These are phyloP conservation scores for Nematostella vectensis DNA, from an alignment of 92 coral and sea anemone species.

Conservation along the genomic window DNA sequence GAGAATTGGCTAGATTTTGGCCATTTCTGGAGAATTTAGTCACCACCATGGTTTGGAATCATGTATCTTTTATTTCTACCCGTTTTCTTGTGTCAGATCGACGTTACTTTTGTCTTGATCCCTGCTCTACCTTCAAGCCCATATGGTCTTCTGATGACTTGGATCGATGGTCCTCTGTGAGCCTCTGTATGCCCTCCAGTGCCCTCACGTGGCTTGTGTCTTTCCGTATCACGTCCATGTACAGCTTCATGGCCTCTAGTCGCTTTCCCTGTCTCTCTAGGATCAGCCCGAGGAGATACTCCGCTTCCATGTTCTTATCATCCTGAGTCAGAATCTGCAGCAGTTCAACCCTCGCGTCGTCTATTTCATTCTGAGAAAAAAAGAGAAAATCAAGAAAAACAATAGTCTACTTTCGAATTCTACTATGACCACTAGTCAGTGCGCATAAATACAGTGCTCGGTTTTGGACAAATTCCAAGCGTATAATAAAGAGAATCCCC, in stretches of 20 bases:
- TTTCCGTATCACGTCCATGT: conserved; percentile 27
- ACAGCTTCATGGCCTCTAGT: conserved; percentile 29
- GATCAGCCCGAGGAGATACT: conserved; percentile 41
- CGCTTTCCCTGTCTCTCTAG: conserved; percentile 35
- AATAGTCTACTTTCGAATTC: not conserved
- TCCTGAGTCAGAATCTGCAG: conserved; percentile 33
- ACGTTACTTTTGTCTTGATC: no score
- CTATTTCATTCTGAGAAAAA: conserved; percentile 37
- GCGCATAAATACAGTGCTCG: no score
- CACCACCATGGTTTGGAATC: no score
- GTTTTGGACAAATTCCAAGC: no score
- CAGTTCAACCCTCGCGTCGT: conserved; percentile 40
- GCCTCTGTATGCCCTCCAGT: conserved; percentile 26
- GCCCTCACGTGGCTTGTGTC: conserved; percentile 38
- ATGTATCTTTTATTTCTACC: no score
- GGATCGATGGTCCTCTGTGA: no score
- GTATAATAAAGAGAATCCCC: no score
- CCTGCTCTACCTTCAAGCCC: no score
- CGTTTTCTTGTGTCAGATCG: no score
- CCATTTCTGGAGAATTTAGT: no score
- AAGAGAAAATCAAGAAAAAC: not conserved
- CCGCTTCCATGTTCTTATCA: conserved; percentile 33
- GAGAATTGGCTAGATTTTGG: no score
- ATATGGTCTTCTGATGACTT: no score
- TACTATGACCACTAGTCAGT: not conserved